Base-by-base conservation (phyloP, 1,140 invertebrate genomes). In the Lasioglossum baleicum region DNA sequence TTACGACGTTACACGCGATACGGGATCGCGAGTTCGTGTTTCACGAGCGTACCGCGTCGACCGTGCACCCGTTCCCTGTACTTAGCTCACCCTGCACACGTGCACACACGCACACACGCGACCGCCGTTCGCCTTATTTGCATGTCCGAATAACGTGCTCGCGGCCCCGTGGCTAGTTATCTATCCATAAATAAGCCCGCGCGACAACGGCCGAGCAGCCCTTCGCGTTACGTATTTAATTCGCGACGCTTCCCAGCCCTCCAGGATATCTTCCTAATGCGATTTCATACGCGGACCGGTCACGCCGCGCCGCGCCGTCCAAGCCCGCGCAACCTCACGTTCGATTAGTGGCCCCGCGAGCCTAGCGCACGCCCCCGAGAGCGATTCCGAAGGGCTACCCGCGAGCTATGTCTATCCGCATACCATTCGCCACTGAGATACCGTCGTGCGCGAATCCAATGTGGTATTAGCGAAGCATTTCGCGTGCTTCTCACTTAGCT, bases 1-100 rank as follows among this genome's bases (percentile, higher is more conserved):
- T 88, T 87, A 88, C 75, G 69, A 87, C 86, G 69, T 85, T 87
- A 87, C 83, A 83, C 81, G 81, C 83, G 81, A 88, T 88, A 85
- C 75, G 75, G 76, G 75, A 88, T 87, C 83, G 74, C 60, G 82
- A 85, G 82, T 84, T 84, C 80, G 86, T 83, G 83, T 87, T 87
- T 85, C 86, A 84, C 81, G 75, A 76, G 69, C 70, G 83, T 79
- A 82, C 64, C 61, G 79, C 67, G 65, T 64, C 82, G 81, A 48
- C 64, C 64, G 44, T 69, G 83, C 71, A 79, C 75, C 83, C 75
- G 76, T 83, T 79, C 79, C 76, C 79, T 70, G 81, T 71, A 85
- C 83, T 84, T 74, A 74, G n/a, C 69, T 82, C 69, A 64, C 70
- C 69, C 63, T 15, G 13, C 48, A 7, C 26, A 15, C 26, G 22